Conservation (phyloP, 2,113 vertebrate species). For the Brachirus orientalis region DNA sequence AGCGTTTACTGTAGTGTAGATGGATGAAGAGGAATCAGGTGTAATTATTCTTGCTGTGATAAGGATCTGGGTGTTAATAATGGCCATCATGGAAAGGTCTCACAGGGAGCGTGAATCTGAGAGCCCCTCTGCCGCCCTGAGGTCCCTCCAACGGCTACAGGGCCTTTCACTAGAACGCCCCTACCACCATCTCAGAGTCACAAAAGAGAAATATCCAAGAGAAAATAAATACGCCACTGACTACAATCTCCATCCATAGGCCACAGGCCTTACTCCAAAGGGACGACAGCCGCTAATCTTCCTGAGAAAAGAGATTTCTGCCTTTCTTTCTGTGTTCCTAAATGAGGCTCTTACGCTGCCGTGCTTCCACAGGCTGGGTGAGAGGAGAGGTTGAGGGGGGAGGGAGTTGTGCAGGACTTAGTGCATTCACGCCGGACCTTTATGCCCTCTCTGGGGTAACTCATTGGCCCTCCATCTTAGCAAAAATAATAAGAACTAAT, state of each 20-base stretch:
- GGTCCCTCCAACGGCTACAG: too few relatives aligned
- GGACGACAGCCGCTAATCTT: conserved; percentile 85
- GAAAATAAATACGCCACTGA: conserved; percentile 41
- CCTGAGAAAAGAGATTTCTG: conserved; percentile 83
- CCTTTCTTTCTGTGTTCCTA: conserved; percentile 74
- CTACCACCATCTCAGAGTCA: conserved; percentile 68
- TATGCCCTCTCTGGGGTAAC: conserved; percentile 45
- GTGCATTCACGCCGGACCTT: conserved; percentile 60
- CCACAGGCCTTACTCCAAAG: conserved; percentile 73
- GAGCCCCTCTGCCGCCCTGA: conserved; percentile 22
- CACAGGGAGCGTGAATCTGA: conserved; percentile 70
- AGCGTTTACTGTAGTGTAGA: conserved; percentile 6
- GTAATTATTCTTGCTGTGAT: conserved; percentile 79
- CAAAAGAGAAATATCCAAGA: conserved; percentile 84
- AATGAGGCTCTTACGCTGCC: conserved; percentile 79
- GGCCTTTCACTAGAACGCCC: conserved; percentile 71
- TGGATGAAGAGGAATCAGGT: conserved; percentile 57
- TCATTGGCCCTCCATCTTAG: conserved; percentile 46
- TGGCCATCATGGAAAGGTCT: conserved; percentile 56
- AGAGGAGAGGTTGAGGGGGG: conserved; percentile 32
- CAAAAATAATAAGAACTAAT: conserved; percentile 37
- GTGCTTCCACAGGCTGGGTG: conserved; percentile 62
- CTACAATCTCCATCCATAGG: conserved; percentile 53
- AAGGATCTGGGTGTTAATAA: conserved; percentile 82
- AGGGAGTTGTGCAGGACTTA: conserved; percentile 63